phyloP scores from a whole-genome alignment of 1,140 invertebrate species.

The Drosophila varians region DNA sequence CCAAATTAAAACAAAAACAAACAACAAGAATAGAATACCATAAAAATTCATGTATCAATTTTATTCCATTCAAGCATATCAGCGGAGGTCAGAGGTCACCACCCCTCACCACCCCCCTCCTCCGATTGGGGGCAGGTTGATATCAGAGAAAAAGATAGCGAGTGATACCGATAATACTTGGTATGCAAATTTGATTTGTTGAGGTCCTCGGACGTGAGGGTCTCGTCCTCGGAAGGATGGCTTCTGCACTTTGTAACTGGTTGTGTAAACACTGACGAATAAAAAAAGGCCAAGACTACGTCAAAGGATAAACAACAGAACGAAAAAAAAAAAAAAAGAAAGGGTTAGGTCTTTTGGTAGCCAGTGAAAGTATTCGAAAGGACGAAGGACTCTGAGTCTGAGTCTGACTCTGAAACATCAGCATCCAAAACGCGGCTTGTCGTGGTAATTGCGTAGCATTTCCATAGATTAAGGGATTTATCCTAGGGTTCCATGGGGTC shows the following conservation, averaged over 20 bases:
- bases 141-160: conserved; percentile 7
- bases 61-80: neutral
- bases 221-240: conserved; percentile 43
- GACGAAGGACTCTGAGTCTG: neutral
- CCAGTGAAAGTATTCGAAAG: conserved; percentile 15
- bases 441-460: conserved; percentile 83
- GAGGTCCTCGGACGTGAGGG: conserved; percentile 58
- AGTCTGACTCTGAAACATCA: conserved; percentile 3
- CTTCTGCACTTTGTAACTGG: conserved; percentile 81
- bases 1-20: too few relatives aligned
- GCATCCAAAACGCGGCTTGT: conserved; percentile 61
- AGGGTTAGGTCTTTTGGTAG: conserved; percentile 58
- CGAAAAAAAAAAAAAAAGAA: conserved; percentile 27
- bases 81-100: conserved; percentile 4
- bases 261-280: conserved; percentile 73
- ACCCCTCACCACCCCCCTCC: neutral
- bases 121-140: neutral
- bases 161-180: conserved; percentile 75
- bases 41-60: neutral
- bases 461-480: conserved; percentile 83
- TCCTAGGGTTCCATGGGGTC: conserved; percentile 8
- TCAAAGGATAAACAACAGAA: conserved; percentile 27
- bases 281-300: conserved; percentile 21
- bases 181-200: conserved; percentile 81
- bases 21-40: neutral